phyloP scores from a whole-genome alignment of 35 echinoderm and acorn worm species.

The Patiria miniata region DNA sequence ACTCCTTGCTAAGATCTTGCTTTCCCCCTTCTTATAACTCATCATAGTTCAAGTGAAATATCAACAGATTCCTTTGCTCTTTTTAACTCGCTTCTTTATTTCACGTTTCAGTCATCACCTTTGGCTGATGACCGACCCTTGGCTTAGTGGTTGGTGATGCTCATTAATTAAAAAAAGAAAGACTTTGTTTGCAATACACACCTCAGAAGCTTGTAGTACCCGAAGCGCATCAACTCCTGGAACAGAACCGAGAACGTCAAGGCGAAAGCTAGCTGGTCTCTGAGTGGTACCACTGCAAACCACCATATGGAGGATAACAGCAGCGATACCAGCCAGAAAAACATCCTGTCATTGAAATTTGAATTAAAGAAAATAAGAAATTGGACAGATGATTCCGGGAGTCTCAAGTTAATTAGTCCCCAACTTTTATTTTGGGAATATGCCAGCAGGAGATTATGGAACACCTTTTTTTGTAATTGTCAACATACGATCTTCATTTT shows the following conservation, averaged over 20 bases:
- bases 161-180: too few relatives aligned
- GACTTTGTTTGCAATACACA: too few relatives aligned
- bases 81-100: too few relatives aligned
- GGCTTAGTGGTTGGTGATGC: too few relatives aligned
- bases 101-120: too few relatives aligned
- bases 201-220: constrained; percentile 82
- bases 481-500: too few relatives aligned
- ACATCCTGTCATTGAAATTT: constrained; percentile 76
- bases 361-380: not conserved
- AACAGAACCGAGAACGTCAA: constrained; percentile 93
- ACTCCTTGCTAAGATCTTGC: too few relatives aligned
- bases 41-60: too few relatives aligned
- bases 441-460: not conserved
- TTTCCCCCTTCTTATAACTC: too few relatives aligned
- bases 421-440: not conserved
- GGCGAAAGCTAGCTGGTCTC: constrained; percentile 78
- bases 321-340: constrained; percentile 93
- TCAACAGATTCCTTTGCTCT: too few relatives aligned
- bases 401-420: not conserved
- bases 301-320: constrained; percentile 82
- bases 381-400: not conserved
- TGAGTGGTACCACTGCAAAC: constrained; percentile 53
- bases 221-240: constrained; percentile 80
- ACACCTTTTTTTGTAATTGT: too few relatives aligned
- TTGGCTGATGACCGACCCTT: too few relatives aligned